Evolutionary conservation across 2,888 invertebrate species (phyloP).

Genomic region (Flexamia atlantica): DNA sequence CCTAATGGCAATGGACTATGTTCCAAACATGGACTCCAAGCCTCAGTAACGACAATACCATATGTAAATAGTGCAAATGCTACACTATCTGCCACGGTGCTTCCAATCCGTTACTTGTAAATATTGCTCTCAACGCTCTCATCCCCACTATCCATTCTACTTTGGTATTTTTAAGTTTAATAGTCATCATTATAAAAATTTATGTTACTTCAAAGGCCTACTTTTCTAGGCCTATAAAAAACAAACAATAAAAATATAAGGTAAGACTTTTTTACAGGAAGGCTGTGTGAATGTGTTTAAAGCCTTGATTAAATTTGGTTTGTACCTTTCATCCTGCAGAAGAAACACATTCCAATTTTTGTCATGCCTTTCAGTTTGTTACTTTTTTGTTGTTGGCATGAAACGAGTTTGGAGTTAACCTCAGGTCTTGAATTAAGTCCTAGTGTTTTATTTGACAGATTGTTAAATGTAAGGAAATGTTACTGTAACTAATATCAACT

Average conservation of each 20-base stretch:
- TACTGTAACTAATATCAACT: no score
- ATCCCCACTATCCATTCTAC: not conserved
- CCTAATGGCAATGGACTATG: constrained; percentile 98
- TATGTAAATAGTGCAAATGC: constrained; percentile 6
- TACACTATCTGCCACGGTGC: constrained; percentile 21
- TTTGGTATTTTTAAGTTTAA: constrained; percentile 32
- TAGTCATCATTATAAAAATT: constrained; percentile 20
- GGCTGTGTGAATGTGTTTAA: not conserved
- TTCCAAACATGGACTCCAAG: constrained; percentile 87
- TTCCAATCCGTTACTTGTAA: constrained; percentile 44
- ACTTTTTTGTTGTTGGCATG: not conserved
- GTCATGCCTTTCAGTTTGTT: not conserved
- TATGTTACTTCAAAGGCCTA: not conserved
- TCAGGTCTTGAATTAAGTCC: no score
- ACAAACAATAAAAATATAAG: not conserved
- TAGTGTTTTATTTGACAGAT: no score
- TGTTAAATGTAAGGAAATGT: no score
- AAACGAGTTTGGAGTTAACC: no score
- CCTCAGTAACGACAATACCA: constrained; percentile 37
- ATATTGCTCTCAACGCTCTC: constrained; percentile 27
- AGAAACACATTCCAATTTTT: not conserved
- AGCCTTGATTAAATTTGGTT: not conserved
- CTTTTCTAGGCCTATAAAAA: not conserved
- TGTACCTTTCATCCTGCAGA: not conserved
- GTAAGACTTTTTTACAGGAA: not conserved